A percentile compares a stretch with the other conserved stretches of the same genome.
Conservation (phyloP, 2,797 vertebrate genomes). For the Acridotheres tristis region DNA sequence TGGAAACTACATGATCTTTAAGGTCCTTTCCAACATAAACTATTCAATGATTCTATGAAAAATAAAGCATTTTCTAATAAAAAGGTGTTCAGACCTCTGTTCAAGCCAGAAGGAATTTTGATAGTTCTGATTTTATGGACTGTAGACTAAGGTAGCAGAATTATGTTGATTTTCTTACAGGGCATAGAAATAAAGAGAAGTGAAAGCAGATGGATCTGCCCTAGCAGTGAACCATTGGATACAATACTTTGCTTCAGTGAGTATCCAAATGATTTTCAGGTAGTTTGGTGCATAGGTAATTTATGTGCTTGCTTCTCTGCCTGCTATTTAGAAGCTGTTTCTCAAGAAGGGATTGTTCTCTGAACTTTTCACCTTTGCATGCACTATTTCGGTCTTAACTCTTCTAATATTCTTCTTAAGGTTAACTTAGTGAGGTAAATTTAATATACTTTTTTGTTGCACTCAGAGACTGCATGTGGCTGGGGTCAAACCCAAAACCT, state of each 20-base stretch:
- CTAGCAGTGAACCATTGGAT: slow-evolving; percentile 47
- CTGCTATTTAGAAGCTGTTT: slow-evolving; percentile 51
- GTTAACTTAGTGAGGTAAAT: slow-evolving; percentile 47
- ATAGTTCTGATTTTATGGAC: slow-evolving; percentile 60
- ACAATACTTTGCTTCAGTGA: slow-evolving; percentile 51
- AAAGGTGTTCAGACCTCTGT: background rate
- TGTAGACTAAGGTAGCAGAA: slow-evolving; percentile 15
- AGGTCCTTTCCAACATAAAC: background rate
- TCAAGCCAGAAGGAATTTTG: slow-evolving; percentile 38
- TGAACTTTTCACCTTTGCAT: slow-evolving; percentile 56
- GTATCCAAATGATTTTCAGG: slow-evolving; percentile 66
- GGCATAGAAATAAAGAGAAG: slow-evolving; percentile 37
- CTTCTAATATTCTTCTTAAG: slow-evolving; percentile 52
- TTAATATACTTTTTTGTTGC: background rate
- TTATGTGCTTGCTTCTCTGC: slow-evolving; percentile 60
- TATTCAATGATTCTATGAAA: background rate
- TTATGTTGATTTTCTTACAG: slow-evolving; percentile 47
- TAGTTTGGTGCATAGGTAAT: slow-evolving; percentile 66
- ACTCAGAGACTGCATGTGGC: background rate
- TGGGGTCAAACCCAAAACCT: slow-evolving; percentile 11
- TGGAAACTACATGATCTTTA: background rate
- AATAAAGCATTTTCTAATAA: slow-evolving; percentile 25
- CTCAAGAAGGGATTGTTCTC: slow-evolving; percentile 38
- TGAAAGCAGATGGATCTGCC: slow-evolving; percentile 55
- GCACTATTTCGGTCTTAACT: slow-evolving; percentile 33